These are phyloP conservation scores for Ceriagrion tenellum DNA, from an alignment of 2,888 invertebrate genomes.

Conservation along the genomic window DNA sequence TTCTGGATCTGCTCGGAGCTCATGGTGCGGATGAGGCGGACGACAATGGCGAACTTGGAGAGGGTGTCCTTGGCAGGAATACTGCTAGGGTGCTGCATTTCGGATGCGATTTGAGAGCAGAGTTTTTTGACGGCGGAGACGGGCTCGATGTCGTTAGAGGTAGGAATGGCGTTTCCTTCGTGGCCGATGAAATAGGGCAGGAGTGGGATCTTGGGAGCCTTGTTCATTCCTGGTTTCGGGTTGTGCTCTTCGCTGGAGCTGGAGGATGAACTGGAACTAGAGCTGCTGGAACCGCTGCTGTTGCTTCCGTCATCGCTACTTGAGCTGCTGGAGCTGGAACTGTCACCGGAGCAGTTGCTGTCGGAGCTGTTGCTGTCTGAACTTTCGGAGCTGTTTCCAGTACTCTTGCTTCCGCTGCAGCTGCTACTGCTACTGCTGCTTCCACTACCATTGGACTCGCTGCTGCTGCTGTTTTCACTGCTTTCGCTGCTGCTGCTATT, in stretches of 20 bases:
- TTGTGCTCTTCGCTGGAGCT: conserved; percentile 75
- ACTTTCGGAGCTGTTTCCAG: not conserved
- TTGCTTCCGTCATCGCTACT: conserved; percentile 73
- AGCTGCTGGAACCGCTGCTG: not conserved
- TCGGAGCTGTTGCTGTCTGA: conserved; percentile 70
- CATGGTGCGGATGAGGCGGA: conserved; percentile 82
- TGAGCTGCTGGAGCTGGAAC: conserved; percentile 51
- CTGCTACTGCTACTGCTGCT: conserved; percentile 68
- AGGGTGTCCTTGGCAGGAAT: conserved; percentile 82
- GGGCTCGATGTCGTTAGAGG: conserved; percentile 73
- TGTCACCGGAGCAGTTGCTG: not conserved
- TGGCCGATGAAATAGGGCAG: conserved; percentile 79
- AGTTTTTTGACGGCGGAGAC: conserved; percentile 76
- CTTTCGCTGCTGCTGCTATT: conserved; percentile 51
- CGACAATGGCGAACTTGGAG: conserved; percentile 83
- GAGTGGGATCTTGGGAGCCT: conserved; percentile 79
- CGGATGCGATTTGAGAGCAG: conserved; percentile 81
- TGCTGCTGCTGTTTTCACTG: not conserved
- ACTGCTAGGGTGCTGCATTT: conserved; percentile 81
- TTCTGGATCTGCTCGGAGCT: conserved; percentile 81
- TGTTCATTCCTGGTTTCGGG: conserved; percentile 77
- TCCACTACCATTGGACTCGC: conserved; percentile 67
- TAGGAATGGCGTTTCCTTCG: conserved; percentile 78
- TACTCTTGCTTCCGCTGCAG: conserved; percentile 69
- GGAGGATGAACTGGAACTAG: conserved; percentile 74